Evolutionary conservation across 2,797 vertebrate species (phyloP).

Genomic region (Myotis planiceps): DNA sequence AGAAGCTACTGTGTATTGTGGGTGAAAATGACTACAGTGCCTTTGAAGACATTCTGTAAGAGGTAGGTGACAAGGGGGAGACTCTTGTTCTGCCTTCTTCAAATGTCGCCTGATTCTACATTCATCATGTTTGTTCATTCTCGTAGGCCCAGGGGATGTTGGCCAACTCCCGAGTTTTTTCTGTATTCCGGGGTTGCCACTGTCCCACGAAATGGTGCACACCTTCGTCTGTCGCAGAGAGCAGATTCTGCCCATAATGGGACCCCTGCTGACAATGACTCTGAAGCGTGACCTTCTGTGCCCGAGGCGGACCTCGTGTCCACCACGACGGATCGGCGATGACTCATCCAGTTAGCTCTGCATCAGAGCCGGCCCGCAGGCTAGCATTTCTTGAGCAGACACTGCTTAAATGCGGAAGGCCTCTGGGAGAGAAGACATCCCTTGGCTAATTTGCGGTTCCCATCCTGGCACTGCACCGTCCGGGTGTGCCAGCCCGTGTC

Average conservation of each 20-base stretch:
- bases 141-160: conserved; percentile 81
- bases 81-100: conserved; percentile 84
- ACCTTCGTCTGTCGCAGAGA: conserved; percentile 62
- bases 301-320: conserved; percentile 71
- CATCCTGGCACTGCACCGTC: conserved; percentile 97
- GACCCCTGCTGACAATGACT: conserved; percentile 73
- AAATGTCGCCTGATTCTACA: conserved; percentile 85
- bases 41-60: conserved; percentile 86
- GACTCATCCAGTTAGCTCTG: conserved; percentile 66
- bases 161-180: conserved; percentile 72
- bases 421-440: conserved; percentile 91
- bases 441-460: conserved; percentile 93
- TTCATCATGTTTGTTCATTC: conserved; percentile 78
- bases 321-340: conserved; percentile 43
- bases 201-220: not conserved
- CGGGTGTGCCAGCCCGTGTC: conserved; percentile 98
- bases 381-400: conserved; percentile 96
- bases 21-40: conserved; percentile 76
- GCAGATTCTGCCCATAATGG: conserved; percentile 87
- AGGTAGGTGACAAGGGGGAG: conserved; percentile 89
- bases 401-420: conserved; percentile 97
- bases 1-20: conserved; percentile 83
- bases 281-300: conserved; percentile 76
- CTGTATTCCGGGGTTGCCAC: conserved; percentile 74
- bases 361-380: conserved; percentile 72